Evolutionary conservation across 2,797 vertebrate species (phyloP).

Genomic region (Bothrops alternatus): DNA sequence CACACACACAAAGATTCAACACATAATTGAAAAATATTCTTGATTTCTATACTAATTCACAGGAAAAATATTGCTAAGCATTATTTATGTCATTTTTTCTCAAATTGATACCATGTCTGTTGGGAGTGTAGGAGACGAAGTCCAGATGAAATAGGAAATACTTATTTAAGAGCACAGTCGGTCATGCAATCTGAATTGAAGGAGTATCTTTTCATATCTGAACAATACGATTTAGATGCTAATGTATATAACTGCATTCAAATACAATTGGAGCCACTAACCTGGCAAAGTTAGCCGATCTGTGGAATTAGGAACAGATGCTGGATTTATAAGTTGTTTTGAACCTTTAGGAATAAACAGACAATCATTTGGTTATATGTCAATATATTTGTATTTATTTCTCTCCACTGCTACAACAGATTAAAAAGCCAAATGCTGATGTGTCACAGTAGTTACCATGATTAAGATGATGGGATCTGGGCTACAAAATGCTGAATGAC

Average conservation of each 20-base stretch:
- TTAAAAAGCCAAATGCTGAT: neutral
- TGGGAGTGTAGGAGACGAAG: neutral
- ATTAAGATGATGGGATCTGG: neutral
- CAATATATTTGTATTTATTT: neutral
- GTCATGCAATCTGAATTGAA: neutral
- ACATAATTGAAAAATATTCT: neutral
- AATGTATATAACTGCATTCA: no score
- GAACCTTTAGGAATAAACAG: constrained; percentile 56
- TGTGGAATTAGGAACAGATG: constrained; percentile 45
- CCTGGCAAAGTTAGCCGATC: constrained; percentile 72
- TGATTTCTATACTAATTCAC: neutral
- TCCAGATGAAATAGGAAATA: neutral
- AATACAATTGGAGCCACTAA: constrained; percentile 41
- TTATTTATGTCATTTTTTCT: neutral
- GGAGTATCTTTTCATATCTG: neutral
- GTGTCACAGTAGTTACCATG: neutral
- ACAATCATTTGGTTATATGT: neutral
- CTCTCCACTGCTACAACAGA: neutral
- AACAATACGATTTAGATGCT: rapidly evolving
- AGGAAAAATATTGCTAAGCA: neutral
- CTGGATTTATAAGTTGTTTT: constrained; percentile 38
- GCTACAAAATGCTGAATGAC: neutral
- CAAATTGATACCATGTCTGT: neutral
- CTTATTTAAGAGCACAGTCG: no score
- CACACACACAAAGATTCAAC: neutral